Percentiles rank a stretch among this genome's conserved stretches.
Conservation (phyloP, 2,888 invertebrate genomes). For the Amiota mariae region DNA sequence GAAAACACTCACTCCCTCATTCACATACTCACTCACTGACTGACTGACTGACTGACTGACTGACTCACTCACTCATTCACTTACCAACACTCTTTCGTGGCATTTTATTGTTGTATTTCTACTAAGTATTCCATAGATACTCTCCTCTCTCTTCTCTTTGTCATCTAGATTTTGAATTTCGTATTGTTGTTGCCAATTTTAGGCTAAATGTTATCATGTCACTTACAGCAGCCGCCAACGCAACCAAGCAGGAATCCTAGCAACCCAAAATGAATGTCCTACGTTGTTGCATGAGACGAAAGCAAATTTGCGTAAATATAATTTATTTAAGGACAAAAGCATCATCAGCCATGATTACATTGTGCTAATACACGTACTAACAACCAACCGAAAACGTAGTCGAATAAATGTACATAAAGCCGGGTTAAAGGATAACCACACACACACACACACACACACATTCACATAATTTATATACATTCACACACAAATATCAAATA, state of each 20-base stretch:
- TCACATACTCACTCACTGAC: constrained; percentile 14
- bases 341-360: constrained; percentile 56
- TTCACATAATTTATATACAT: not conserved
- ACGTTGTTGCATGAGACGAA: constrained; percentile 31
- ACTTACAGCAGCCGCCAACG: constrained; percentile 59
- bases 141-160: not conserved
- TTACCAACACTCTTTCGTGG: not conserved
- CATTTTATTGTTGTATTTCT: constrained; percentile 27
- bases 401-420: not conserved
- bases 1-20: not conserved
- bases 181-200: constrained; percentile 63
- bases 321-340: constrained; percentile 60
- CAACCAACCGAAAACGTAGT: not conserved
- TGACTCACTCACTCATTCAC: constrained; percentile 26
- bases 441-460: not conserved
- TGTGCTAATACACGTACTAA: constrained; percentile 45
- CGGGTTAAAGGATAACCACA: not conserved
- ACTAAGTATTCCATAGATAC: no score
- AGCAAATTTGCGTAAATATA: constrained; percentile 67
- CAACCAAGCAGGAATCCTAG: constrained; percentile 23
- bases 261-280: constrained; percentile 6
- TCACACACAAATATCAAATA: not conserved
- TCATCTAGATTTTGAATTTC: no score
- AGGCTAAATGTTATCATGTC: constrained; percentile 67
- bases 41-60: not conserved